These are phyloP conservation scores for Florisuga fusca DNA, from an alignment of 2,797 vertebrate species.

Conservation along the genomic window DNA sequence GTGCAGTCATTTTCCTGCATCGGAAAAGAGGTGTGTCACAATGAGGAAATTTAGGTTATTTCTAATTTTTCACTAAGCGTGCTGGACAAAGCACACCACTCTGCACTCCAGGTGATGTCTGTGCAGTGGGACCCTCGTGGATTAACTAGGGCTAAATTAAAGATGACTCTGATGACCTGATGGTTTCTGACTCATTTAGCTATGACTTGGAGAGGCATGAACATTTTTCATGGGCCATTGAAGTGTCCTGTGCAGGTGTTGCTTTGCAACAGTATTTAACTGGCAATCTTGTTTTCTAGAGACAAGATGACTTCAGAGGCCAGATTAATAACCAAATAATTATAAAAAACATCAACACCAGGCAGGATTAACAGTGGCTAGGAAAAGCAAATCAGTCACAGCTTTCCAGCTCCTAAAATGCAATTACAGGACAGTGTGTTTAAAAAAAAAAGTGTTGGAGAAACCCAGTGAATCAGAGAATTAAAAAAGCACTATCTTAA, in stretches of 20 bases:
- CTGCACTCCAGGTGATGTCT: not conserved
- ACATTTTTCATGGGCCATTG: not conserved
- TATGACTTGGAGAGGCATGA: not conserved
- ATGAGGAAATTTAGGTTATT: not conserved
- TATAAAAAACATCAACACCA: constrained; percentile 17
- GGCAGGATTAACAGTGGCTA: not conserved
- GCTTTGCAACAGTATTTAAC: not conserved
- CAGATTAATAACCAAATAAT: not conserved
- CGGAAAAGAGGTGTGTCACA: not conserved
- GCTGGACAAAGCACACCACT: fast-evolving
- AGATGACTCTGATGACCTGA: not conserved
- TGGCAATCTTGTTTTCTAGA: not conserved
- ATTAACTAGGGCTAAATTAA: not conserved
- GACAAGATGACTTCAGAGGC: not conserved
- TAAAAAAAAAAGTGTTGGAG: not conserved
- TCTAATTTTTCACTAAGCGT: not conserved
- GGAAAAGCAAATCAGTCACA: constrained; percentile 10
- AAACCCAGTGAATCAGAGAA: not conserved
- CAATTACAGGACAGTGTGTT: not conserved
- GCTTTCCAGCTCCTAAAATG: constrained; percentile 1
- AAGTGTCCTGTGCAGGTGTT: not conserved
- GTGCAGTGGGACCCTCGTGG: not conserved
- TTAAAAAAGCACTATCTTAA: not conserved
- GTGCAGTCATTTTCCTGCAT: not conserved
- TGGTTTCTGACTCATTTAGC: not conserved